Evolutionary conservation across 2,113 vertebrate genomes (phyloP).

Genomic region (Amphiprion ocellaris): DNA sequence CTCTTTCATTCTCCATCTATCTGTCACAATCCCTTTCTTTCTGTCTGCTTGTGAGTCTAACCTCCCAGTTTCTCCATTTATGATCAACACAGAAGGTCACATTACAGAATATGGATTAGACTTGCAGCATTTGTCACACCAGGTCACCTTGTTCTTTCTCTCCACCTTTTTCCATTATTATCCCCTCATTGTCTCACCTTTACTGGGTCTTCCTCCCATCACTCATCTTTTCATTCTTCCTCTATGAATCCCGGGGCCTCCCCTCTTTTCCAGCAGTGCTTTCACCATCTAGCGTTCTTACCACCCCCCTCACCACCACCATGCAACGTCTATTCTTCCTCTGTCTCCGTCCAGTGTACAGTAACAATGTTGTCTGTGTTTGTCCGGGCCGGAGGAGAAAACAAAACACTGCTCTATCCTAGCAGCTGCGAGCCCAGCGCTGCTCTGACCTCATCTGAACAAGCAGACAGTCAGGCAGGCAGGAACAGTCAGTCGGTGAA

Average conservation of each 20-base stretch:
- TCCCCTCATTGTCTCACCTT: conserved; percentile 41
- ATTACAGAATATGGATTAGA: conserved; percentile 27
- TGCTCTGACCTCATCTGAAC: conserved; percentile 72
- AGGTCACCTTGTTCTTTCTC: conserved; percentile 40
- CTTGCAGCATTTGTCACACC: conserved; percentile 11
- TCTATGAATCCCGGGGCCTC: conserved; percentile 13
- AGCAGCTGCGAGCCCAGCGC: conserved; percentile 72
- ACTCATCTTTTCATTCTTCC: conserved; percentile 52
- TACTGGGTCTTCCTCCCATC: conserved; percentile 34
- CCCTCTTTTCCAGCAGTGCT: conserved; percentile 41
- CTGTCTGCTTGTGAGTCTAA: conserved; percentile 31
- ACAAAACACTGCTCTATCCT: conserved; percentile 71
- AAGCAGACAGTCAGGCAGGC: conserved; percentile 59
- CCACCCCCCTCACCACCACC: conserved; percentile 34
- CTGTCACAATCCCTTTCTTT: conserved; percentile 62
- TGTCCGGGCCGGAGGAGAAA: conserved; percentile 43
- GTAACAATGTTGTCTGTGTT: conserved; percentile 79
- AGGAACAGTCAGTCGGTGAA: conserved; percentile 42
- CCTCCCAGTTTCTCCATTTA: conserved; percentile 29
- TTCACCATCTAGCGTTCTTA: conserved; percentile 47
- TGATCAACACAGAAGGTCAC: conserved; percentile 29
- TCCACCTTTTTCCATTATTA: conserved; percentile 5
- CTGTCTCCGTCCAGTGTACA: conserved; percentile 56
- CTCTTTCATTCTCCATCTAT: conserved; percentile 60
- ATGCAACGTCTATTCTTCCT: conserved; percentile 61